These are phyloP conservation scores for Dermolepida albohirtum DNA, from an alignment of 2,888 invertebrate genomes.

Conservation along the genomic window DNA sequence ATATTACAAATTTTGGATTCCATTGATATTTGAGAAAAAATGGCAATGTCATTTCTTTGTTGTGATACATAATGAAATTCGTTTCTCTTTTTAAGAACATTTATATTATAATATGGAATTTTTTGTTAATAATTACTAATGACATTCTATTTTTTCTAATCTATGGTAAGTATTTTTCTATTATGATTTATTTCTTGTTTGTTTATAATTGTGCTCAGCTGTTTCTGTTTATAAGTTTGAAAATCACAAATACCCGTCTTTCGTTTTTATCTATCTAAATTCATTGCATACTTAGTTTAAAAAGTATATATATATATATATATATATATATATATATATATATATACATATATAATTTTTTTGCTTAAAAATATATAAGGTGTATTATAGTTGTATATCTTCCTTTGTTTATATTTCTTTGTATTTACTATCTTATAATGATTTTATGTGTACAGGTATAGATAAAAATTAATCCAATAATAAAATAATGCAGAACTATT, in stretches of 20 bases:
- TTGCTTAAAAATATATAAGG: too few relatives aligned
- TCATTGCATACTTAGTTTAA: conserved; percentile 2
- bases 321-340: too few relatives aligned
- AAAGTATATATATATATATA: not conserved
- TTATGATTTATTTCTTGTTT: conserved; percentile 12
- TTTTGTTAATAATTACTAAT: conserved; percentile 16
- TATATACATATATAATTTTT: not conserved
- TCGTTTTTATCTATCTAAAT: conserved; percentile 15
- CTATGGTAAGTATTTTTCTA: conserved; percentile 27
- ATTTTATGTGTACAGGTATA: not conserved
- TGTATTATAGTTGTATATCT: too few relatives aligned
- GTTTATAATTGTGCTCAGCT: conserved; percentile 36
- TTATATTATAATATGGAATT: conserved; percentile 20
- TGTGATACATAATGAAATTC: conserved; percentile 48
- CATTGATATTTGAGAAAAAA: conserved; percentile 3
- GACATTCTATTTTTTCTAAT: conserved; percentile 1
- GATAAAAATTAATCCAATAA: conserved; percentile 5
- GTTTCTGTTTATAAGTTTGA: conserved; percentile 38
- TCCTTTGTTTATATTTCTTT: too few relatives aligned
- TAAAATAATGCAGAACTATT: conserved; percentile 58
- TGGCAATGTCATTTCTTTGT: conserved; percentile 53
- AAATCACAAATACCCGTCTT: conserved; percentile 26
- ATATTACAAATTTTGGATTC: not conserved
- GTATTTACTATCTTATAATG: too few relatives aligned
- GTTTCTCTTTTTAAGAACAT: conserved; percentile 40